Percentiles rank a stretch among this genome's conserved stretches.
phyloP scores from a whole-genome alignment of 2,797 vertebrate species.

The Xenops minutus region DNA sequence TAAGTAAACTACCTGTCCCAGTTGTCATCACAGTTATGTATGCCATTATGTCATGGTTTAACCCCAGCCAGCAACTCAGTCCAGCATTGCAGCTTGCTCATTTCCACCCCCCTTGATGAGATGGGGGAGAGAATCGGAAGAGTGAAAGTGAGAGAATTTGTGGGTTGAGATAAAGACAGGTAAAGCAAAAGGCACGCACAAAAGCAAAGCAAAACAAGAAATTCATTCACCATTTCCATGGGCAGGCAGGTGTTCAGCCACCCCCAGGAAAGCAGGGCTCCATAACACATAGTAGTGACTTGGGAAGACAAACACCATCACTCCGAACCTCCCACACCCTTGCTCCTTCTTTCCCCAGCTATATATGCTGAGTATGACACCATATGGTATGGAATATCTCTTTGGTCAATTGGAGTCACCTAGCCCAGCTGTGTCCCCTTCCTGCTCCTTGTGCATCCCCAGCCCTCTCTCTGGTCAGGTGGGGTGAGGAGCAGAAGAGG shows the following conservation, averaged over 20 bases:
- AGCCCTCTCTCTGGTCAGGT: fast-evolving
- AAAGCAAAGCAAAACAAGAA: background rate
- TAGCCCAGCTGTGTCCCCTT: background rate
- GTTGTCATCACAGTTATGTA: background rate
- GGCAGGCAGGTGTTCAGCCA: background rate
- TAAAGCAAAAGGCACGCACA: background rate
- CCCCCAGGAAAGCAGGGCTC: background rate
- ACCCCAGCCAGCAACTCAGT: too few relatives aligned
- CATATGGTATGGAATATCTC: background rate
- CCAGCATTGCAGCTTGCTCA: background rate
- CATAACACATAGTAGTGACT: background rate
- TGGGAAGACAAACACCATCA: fast-evolving
- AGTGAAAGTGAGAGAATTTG: background rate
- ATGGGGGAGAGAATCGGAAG: background rate
- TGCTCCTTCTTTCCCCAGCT: background rate
- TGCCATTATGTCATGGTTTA: background rate
- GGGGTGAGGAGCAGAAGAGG: background rate
- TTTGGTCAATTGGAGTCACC: background rate
- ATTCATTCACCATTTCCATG: background rate
- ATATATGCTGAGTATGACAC: background rate
- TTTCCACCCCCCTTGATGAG: background rate
- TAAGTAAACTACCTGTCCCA: background rate
- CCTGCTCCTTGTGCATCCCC: background rate
- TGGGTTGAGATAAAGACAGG: background rate
- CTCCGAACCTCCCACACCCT: fast-evolving